Evolutionary conservation across 2,888 invertebrate genomes (phyloP).

Genomic region (Netelia virgata): DNA sequence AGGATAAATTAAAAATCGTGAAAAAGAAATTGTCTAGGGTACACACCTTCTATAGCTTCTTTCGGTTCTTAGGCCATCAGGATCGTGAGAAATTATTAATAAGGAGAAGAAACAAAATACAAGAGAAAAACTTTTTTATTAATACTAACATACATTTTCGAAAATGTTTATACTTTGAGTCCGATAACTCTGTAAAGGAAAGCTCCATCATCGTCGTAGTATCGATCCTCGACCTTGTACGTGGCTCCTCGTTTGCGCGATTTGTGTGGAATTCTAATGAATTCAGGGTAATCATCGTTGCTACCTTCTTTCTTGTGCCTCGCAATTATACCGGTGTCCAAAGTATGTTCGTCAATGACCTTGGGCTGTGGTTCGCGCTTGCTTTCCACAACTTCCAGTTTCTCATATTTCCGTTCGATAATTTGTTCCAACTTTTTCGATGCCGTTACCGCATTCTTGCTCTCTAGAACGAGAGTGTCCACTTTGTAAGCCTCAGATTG

Average conservation of each 20-base stretch:
- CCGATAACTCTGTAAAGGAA: constrained; percentile 92
- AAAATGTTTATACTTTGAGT: constrained; percentile 51
- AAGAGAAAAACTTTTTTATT: too few species aligned
- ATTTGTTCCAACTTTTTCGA: background rate
- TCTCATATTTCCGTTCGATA: constrained; percentile 1
- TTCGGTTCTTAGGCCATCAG: too few species aligned
- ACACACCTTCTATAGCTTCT: too few species aligned
- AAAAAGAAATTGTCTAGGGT: too few species aligned
- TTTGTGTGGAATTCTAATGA: constrained; percentile 90
- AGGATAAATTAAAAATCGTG: too few species aligned
- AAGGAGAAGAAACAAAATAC: too few species aligned
- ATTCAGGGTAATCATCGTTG: constrained; percentile 86
- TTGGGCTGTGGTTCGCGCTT: constrained; percentile 22
- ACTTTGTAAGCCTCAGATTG: constrained; percentile 44
- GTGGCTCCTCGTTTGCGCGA: constrained; percentile 88
- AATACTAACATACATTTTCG: too few species aligned
- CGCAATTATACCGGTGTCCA: constrained; percentile 79
- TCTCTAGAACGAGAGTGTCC: constrained; percentile 26
- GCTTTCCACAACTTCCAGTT: constrained; percentile 35
- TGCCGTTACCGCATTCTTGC: constrained; percentile 9
- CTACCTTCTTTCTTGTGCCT: constrained; percentile 81
- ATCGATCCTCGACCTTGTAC: constrained; percentile 92
- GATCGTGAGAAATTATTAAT: too few species aligned
- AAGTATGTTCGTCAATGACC: constrained; percentile 22
- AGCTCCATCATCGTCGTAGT: constrained; percentile 92